Base-by-base conservation (phyloP, 2,113 vertebrate genomes). In the Columba livia region DNA sequence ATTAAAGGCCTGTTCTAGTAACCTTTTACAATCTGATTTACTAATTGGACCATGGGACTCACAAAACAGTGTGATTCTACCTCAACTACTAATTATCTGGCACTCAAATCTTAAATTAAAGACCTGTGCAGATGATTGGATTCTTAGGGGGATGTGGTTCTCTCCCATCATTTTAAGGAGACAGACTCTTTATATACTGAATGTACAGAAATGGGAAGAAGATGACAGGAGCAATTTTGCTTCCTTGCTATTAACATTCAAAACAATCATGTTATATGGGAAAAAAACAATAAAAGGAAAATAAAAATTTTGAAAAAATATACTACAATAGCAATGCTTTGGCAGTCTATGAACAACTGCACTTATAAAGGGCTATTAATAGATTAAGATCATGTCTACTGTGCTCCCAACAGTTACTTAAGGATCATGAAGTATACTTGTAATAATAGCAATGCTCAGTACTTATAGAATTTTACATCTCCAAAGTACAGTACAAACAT, bases 311-410 rank as follows among this genome's bases (percentile, higher is more conserved):
- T 36, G 7, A 10, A 71, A 4, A 56, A 85, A 88, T 89, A 64
- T 56, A 51, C 23, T 90, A 93, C 92, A 96, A 87, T 92, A 93
- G 80, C 5, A 51, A 79, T 96, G 93, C 96, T 97, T 97, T 95
- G 96, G 82, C 96, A 97, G 95, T 82, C 91, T 94, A 1, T 3
- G 83, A 96, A 89, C 54, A 80, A 75, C 74, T 89, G 86, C 80
- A 85, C 67, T 91, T 90, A 88, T 58, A 91, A 86, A 95, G 53
- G 40, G 28, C 71, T 96, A 96, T 95, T 96, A 96, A 97, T 96
- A 97, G 95, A 92, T 94, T 95, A 94, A 81, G 80, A 96, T 95
- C 40, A 3, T 90, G 96, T 96, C 96, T 96, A 28, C 92, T 89
- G 57, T 91, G 86, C 92, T 96, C 93, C 80, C 88, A 95, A 82